Evolutionary conservation across 2,113 vertebrate genomes (phyloP), one percentile per base, ranked within the genome.

Genomic region (Cygnus atratus): DNA sequence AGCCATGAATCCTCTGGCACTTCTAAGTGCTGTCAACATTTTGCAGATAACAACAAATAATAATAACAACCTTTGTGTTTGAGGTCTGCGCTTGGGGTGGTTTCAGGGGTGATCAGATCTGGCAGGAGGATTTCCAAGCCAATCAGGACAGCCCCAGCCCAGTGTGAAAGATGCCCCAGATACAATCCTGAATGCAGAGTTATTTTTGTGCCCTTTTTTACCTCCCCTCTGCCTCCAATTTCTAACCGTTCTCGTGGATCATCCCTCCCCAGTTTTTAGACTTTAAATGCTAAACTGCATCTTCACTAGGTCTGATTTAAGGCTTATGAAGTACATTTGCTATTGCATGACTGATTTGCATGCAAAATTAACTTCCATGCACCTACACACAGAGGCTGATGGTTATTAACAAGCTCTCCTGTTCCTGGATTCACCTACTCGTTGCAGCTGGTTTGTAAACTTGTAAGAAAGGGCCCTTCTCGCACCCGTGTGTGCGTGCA

Each of bases 401-500:
- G 71, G 39, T 74, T 72, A 31, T 29, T 57, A 33, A 59, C 72
- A 54, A n/a, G 29, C 68, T 67, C 52, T 80, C 55, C 25, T 65
- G 15, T 9, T 78, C 59, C 52, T 58, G 22, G 44, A 52, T 26
- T 80, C 59, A 59, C 43, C 52, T n/a, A 7, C 37, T 63, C 11
- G 0, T 11, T 58, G 31, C 44, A 55, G 26, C 41, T 59, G 22
- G 2, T n/a, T 71, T 54, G 16, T n/a, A 67, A 3, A 37, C 37
- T 39, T 26, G 31, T 0, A 0, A 43, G 63, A 50, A 70, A 22
- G 28, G 44, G 41, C 35, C 41, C 1, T 2, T 13, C 58, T 10
- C 31, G 16, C 13, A 28, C 19, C 0, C 0, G 19, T 35, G 29
- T 2, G 0, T 11, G 19, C 5, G 20, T 9, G 26, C 0, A 0